These are phyloP conservation scores for Anniella stebbinsi DNA, from an alignment of 2,797 vertebrate species.

Conservation along the genomic window DNA sequence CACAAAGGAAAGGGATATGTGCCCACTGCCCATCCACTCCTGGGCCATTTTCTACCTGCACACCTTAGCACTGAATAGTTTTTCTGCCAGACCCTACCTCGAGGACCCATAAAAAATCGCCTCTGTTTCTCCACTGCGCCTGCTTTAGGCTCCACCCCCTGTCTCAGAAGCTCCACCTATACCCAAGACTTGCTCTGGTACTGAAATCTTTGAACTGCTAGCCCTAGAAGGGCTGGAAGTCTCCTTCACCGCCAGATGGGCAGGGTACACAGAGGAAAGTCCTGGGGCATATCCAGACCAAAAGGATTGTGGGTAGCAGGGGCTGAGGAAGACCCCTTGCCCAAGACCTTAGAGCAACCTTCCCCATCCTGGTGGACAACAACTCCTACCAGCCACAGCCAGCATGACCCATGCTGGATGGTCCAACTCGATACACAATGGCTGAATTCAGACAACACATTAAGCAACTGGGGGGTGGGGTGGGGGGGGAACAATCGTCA, in stretches of 20 bases:
- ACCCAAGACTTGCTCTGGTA: not conserved
- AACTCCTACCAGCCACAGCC: no score
- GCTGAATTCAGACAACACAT: no score
- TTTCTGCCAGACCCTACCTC: not conserved
- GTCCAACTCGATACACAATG: no score
- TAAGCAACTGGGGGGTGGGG: no score
- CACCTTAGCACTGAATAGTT: no score
- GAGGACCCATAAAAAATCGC: not conserved
- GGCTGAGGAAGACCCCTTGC: not conserved
- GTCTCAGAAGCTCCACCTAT: not conserved
- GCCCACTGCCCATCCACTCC: no score
- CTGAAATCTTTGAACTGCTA: not conserved
- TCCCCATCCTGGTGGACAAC: no score
- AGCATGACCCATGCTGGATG: no score
- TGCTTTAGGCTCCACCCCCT: not conserved
- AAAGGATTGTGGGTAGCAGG: not conserved
- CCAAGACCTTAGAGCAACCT: not conserved
- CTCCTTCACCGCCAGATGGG: not conserved
- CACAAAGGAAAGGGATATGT: no score
- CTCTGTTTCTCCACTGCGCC: not conserved
- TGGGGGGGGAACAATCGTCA: no score
- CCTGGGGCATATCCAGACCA: not conserved
- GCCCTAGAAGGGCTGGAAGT: not conserved
- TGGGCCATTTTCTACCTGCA: no score
- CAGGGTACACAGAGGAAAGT: not conserved